Percentiles rank a stretch among this genome's conserved stretches.
These are phyloP conservation scores for Cerastis leucographa DNA, from an alignment of 2,888 invertebrate genomes.

Conservation along the genomic window DNA sequence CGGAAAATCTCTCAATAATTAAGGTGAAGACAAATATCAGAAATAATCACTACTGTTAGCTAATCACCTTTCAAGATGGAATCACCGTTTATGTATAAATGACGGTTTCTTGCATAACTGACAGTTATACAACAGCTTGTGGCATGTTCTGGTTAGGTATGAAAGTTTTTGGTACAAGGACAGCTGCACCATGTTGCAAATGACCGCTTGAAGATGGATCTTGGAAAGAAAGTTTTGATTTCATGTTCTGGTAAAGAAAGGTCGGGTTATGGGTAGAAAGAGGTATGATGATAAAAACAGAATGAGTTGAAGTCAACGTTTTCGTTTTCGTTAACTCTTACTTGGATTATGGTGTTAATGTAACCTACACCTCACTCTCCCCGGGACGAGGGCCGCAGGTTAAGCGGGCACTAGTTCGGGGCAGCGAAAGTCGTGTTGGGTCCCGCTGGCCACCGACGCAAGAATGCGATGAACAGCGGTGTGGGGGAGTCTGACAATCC, in stretches of 20 bases:
- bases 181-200: constrained; percentile 10
- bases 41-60: constrained; percentile 14
- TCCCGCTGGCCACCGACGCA: no score
- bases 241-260: background rate
- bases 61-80: constrained; percentile 32
- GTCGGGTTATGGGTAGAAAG: background rate
- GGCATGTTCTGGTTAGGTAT: constrained; percentile 49
- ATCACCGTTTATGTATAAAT: constrained; percentile 25
- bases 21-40: background rate
- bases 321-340: no score
- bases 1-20: background rate
- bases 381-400: no score
- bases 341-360: no score
- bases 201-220: background rate
- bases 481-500: no score
- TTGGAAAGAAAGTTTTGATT: constrained; percentile 18
- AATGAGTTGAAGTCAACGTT: background rate
- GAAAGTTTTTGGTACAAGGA: constrained; percentile 48
- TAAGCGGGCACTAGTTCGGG: no score
- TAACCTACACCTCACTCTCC: no score
- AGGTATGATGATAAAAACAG: background rate
- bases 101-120: constrained; percentile 41
- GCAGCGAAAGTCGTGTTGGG: no score
- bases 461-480: no score
- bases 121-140: constrained; percentile 43